Percentiles rank a stretch among this genome's conserved stretches.
Evolutionary conservation across 2,797 vertebrate species (phyloP).

Genomic region (Setipinna tenuifilis): DNA sequence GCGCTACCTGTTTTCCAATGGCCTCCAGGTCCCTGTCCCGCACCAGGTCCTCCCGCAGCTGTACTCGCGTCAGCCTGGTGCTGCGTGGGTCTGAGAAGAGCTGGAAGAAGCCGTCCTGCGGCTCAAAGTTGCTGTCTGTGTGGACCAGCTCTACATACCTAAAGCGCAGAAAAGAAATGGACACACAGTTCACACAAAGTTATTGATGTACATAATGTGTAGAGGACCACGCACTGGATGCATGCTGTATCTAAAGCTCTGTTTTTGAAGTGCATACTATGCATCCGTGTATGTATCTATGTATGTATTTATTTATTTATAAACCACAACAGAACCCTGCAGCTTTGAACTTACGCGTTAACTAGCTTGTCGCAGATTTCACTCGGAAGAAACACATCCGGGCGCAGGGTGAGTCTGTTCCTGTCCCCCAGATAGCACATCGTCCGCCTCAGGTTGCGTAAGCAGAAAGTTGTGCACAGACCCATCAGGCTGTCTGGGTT

Average conservation of each 20-base stretch:
- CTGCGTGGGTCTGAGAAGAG: constrained; percentile 93
- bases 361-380: constrained; percentile 97
- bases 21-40: constrained; percentile 93
- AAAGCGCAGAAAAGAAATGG: constrained; percentile 21
- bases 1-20: constrained; percentile 88
- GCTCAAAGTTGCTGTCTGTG: constrained; percentile 88
- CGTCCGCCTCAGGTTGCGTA: constrained; percentile 92
- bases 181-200: neutral
- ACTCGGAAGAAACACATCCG: constrained; percentile 94
- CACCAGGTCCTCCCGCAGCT: constrained; percentile 88
- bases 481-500: constrained; percentile 93
- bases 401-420: constrained; percentile 84
- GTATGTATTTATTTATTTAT: no score
- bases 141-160: constrained; percentile 95
- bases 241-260: neutral
- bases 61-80: constrained; percentile 90
- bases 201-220: neutral
- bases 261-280: neutral
- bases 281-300: no score
- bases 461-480: constrained; percentile 89
- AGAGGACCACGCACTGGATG: neutral
- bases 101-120: constrained; percentile 94
- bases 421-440: constrained; percentile 90
- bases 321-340: neutral
- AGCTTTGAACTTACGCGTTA: constrained; percentile 80